Base-by-base conservation (phyloP, 2,113 vertebrate species). In the Oryzias woworae region DNA sequence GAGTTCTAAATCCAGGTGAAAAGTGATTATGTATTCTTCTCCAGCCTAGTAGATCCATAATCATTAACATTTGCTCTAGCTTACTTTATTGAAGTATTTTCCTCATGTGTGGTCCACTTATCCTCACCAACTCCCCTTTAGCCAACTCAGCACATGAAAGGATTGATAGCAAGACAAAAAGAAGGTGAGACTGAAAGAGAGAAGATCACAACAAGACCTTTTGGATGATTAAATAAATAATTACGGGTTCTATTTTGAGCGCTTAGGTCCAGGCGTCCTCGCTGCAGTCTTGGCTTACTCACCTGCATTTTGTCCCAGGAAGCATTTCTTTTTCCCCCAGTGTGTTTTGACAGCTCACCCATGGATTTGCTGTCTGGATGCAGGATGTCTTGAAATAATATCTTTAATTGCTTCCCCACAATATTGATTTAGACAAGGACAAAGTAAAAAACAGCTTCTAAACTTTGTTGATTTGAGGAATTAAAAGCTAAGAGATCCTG, bases 51-150 rank as follows among this genome's bases (percentile, higher is more conserved):
- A 77, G 88, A 93, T 91, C 91, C 88, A 91, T 92, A 91, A 91
- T 91, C 90, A 92, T 91, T 92, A 91, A 92, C 90, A 92, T 90
- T 84, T 91, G 86, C 76, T 87, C 79, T 67, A 72, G 87, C 88
- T 86, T 89, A 91, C 85, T 85, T 84, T 86, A 90, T 90, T 88
- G 89, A 90, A 90, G 86, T 89, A 83, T 90, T 87, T 88, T 31
- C 78, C 72, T 73, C 77, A 82, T 85, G 82, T 90, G 87, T 88
- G 90, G 85, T 87, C 78, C 84, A 89, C 90, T 91, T 91, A 90
- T 92, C 86, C 90, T 84, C 69, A 86, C 91, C 92, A 91, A 92
- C 86, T 88, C 85, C 88, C 78, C 86, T 83, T 85, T 66, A 83
- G 90, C 87, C 73, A 84, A 80, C 72, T 90, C 86, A 86, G 89